These are phyloP conservation scores for Squalus acanthias DNA, from an alignment of 2,797 vertebrate genomes.

Conservation along the genomic window DNA sequence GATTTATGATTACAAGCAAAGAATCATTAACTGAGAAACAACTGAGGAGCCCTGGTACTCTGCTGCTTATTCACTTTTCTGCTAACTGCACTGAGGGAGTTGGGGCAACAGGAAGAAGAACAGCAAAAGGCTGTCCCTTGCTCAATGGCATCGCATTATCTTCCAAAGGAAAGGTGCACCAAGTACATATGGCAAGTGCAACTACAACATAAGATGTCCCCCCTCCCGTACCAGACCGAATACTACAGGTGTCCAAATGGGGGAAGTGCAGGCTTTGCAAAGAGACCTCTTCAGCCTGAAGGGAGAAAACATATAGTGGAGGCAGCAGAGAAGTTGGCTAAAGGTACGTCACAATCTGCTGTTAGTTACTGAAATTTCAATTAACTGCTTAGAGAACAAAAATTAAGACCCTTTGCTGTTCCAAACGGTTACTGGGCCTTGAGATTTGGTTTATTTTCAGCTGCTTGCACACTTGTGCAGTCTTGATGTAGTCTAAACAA, in stretches of 20 bases:
- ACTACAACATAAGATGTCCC: not conserved
- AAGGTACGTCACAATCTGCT: not conserved
- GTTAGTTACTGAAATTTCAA: not conserved
- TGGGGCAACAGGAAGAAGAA: not conserved
- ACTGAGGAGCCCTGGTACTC: not conserved
- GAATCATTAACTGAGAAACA: conserved; percentile 4
- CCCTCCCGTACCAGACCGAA: not conserved
- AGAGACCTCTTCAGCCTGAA: not conserved
- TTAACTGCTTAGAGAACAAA: not conserved
- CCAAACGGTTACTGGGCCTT: not conserved
- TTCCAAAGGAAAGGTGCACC: not conserved
- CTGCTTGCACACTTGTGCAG: not conserved
- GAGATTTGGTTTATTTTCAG: not conserved
- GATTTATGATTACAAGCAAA: not conserved
- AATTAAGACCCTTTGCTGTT: not conserved
- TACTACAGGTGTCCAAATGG: not conserved
- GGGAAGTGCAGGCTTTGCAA: not conserved
- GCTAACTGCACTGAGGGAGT: not conserved
- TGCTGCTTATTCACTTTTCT: not conserved
- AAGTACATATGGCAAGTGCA: not conserved
- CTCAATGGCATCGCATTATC: not conserved
- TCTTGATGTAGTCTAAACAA: not conserved
- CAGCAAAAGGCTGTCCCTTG: not conserved
- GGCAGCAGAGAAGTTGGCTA: not conserved
- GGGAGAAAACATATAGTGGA: not conserved